Percentiles rank a stretch among this genome's conserved stretches.
Conservation (phyloP, 2,888 invertebrate species). For the Cephonodes hylas region DNA sequence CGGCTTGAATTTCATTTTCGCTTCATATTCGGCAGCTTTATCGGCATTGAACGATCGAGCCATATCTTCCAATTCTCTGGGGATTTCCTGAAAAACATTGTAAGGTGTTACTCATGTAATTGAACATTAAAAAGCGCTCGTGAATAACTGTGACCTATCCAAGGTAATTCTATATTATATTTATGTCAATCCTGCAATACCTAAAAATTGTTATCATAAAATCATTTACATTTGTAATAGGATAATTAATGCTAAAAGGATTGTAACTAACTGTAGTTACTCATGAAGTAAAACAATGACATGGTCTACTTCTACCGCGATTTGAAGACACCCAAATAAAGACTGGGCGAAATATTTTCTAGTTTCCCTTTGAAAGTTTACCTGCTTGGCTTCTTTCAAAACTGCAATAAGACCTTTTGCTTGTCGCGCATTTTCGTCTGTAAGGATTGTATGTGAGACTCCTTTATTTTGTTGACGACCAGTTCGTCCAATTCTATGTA, state of each 20-base stretch:
- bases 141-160: too few species aligned
- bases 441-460: slow-evolving; percentile 87
- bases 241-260: too few species aligned
- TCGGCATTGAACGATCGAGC: slow-evolving; percentile 41
- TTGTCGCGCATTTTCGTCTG: slow-evolving; percentile 83
- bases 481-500: slow-evolving; percentile 88
- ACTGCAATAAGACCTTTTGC: slow-evolving; percentile 85
- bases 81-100: slow-evolving; percentile 51
- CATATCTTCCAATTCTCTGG: slow-evolving; percentile 52
- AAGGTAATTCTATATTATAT: too few species aligned
- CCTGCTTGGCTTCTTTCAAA: slow-evolving; percentile 87
- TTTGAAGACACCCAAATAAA: too few species aligned
- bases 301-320: too few species aligned
- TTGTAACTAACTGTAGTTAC: too few species aligned
- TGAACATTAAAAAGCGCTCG: too few species aligned
- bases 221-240: too few species aligned
- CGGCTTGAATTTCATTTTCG: slow-evolving; percentile 39
- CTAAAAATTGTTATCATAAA: too few species aligned
- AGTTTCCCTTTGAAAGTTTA: slow-evolving; percentile 39
- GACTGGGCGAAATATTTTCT: too few species aligned
- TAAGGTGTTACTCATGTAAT: neutral
- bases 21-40: slow-evolving; percentile 42
- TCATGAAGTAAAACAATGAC: too few species aligned
- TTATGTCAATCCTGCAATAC: too few species aligned
- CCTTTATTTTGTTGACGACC: slow-evolving; percentile 86